These are phyloP conservation scores for Cacatua alba DNA, from an alignment of 2,113 vertebrate species.

Conservation along the genomic window DNA sequence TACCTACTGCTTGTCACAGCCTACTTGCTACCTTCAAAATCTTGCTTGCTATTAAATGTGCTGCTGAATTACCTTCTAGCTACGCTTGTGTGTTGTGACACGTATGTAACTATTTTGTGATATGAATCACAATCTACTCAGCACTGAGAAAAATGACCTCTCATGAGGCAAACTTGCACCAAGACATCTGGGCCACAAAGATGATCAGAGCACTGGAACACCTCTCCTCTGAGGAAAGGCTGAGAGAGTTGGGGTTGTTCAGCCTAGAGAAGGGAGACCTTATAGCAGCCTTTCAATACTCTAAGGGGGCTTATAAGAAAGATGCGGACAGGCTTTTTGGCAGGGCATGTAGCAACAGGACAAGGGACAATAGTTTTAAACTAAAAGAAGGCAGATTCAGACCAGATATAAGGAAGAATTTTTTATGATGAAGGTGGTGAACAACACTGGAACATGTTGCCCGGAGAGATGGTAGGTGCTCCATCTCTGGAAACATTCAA, in stretches of 20 bases:
- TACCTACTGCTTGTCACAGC: background rate
- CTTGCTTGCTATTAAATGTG: background rate
- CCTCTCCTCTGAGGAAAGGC: background rate
- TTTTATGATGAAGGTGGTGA: background rate
- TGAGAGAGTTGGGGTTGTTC: background rate
- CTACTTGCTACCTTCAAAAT: background rate
- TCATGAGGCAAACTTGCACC: background rate
- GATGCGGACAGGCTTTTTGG: background rate
- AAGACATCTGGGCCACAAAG: background rate
- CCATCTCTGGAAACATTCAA: background rate
- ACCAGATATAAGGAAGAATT: background rate
- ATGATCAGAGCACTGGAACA: rapidly evolving
- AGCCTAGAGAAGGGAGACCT: background rate
- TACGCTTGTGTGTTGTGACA: background rate
- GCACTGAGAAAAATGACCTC: background rate
- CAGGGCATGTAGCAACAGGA: background rate
- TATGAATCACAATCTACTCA: background rate
- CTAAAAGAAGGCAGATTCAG: background rate
- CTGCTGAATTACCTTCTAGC: background rate
- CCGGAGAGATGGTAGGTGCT: background rate
- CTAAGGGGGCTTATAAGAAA: background rate
- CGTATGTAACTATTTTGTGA: background rate
- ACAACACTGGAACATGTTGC: background rate
- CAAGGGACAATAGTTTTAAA: background rate
- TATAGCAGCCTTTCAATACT: background rate